phyloP scores from a whole-genome alignment of 2,797 vertebrate species.

The Diplodus puntazzo region DNA sequence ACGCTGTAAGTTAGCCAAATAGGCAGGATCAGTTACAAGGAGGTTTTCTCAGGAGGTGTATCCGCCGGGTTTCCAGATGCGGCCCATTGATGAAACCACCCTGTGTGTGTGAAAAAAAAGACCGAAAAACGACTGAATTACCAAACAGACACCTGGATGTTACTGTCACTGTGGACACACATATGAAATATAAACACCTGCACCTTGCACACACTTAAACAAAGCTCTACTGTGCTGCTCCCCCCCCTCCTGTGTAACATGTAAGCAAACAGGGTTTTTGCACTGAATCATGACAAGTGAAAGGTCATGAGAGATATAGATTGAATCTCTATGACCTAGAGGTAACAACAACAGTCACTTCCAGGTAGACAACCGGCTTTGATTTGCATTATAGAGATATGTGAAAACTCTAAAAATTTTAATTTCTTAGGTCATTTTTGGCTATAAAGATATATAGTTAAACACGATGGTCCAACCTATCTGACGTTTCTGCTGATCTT shows the following conservation, averaged over 20 bases:
- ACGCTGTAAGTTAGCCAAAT: conserved; percentile 30
- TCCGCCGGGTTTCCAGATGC: conserved; percentile 17
- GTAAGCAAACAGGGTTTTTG: neutral
- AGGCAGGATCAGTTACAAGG: conserved; percentile 20
- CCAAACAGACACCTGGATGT: conserved; percentile 42
- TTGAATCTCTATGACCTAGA: no score
- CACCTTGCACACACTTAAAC: neutral
- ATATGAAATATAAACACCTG: neutral
- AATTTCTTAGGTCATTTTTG: no score
- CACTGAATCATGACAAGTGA: neutral
- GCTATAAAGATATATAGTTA: no score
- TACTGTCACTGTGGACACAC: conserved; percentile 19
- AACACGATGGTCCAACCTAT: no score
- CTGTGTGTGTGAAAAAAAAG: conserved; percentile 42
- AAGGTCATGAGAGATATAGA: neutral
- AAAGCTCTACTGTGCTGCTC: neutral
- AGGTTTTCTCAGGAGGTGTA: conserved; percentile 21
- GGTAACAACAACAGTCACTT: no score
- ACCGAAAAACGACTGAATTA: conserved; percentile 36
- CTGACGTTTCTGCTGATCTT: no score
- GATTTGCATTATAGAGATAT: no score
- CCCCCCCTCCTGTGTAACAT: neutral
- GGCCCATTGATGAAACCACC: conserved; percentile 43
- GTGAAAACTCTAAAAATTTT: no score
- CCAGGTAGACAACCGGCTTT: no score